These are phyloP conservation scores for Oxyruncus cristatus DNA, from an alignment of 2,113 vertebrate species.

Conservation along the genomic window DNA sequence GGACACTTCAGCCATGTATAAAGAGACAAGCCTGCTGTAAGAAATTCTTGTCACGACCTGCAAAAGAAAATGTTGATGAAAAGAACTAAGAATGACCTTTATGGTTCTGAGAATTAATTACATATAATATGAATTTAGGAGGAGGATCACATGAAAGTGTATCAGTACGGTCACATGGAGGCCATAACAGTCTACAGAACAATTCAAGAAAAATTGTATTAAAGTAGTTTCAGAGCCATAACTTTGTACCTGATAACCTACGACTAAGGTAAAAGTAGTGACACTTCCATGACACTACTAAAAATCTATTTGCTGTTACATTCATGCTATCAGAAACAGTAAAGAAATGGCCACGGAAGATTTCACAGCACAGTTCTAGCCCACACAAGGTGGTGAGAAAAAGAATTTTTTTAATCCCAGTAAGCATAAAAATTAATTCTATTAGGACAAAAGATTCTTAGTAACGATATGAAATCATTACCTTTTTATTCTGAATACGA, in stretches of 20 bases:
- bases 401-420: neutral
- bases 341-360: neutral
- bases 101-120: constrained; percentile 17
- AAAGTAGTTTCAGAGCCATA: neutral
- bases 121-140: neutral
- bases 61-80: neutral
- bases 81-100: neutral
- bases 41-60: neutral
- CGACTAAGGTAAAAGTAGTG: neutral
- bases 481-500: neutral
- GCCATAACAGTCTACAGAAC: neutral
- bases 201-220: neutral
- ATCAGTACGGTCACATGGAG: neutral
- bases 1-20: neutral
- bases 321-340: neutral
- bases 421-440: neutral
- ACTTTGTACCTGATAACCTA: neutral
- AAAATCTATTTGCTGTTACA: neutral
- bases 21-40: neutral
- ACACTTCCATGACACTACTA: neutral
- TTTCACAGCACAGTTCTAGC: neutral
- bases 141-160: neutral
- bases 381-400: neutral
- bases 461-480: neutral
- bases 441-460: neutral